Percentiles rank a stretch among this genome's conserved stretches.
Evolutionary conservation across 2,888 invertebrate species (phyloP).

Genomic region (Deilephila elpenor): DNA sequence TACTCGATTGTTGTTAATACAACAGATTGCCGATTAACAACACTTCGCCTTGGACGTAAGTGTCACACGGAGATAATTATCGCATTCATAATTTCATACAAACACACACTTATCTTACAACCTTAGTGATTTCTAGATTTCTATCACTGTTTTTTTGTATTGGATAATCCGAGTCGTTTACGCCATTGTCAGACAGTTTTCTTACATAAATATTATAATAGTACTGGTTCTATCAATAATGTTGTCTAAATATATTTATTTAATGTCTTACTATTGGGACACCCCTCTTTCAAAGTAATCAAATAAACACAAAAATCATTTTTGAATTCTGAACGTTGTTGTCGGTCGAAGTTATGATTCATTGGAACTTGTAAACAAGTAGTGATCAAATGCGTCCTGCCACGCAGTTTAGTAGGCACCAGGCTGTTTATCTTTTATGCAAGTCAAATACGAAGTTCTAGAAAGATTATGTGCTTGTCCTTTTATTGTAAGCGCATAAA

Average conservation of each 20-base stretch:
- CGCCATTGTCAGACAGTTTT: too few species aligned
- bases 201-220: too few species aligned
- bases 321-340: too few species aligned
- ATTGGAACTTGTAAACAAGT: too few species aligned
- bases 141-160: not conserved
- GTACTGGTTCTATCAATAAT: too few species aligned
- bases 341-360: too few species aligned
- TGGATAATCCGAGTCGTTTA: not conserved
- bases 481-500: not conserved
- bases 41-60: slow-evolving; percentile 13
- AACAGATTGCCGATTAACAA: slow-evolving; percentile 2
- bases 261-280: too few species aligned
- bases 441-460: slow-evolving; percentile 1
- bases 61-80: slow-evolving; percentile 30
- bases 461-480: not conserved
- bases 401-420: too few species aligned
- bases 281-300: too few species aligned
- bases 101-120: slow-evolving; percentile 4
- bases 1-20: not conserved
- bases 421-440: not conserved
- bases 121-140: slow-evolving; percentile 20
- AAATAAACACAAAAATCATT: too few species aligned
- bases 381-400: too few species aligned
- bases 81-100: not conserved
- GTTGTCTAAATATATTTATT: too few species aligned